A percentile compares a stretch with the other conserved stretches of the same genome.
Conservation (phyloP, 2,888 invertebrate species). For the Allolobophora icterica region DNA sequence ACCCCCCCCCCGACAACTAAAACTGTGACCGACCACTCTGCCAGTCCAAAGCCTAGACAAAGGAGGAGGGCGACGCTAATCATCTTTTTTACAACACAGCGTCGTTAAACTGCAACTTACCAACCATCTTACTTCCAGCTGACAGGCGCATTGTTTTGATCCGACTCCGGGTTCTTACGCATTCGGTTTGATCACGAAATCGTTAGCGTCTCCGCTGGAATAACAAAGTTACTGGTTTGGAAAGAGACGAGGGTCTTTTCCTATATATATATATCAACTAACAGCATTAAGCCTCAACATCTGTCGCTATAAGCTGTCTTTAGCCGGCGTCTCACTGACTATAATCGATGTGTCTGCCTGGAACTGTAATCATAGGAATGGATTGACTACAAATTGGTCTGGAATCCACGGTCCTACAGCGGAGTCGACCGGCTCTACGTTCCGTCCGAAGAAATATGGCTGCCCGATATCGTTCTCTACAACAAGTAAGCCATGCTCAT, state of each 20-base stretch:
- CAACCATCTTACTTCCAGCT: background rate
- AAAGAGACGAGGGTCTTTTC: background rate
- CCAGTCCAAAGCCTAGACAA: too few relatives aligned
- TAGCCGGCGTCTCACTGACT: background rate
- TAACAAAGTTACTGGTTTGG: background rate
- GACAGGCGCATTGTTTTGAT: background rate
- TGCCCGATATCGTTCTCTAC: slow-evolving; percentile 64
- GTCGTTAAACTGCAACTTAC: too few relatives aligned
- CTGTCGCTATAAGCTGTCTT: background rate
- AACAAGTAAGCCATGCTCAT: slow-evolving; percentile 58
- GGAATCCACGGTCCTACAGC: slow-evolving; percentile 93
- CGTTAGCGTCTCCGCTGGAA: background rate
- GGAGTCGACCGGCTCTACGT: slow-evolving; percentile 92
- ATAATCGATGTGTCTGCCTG: background rate
- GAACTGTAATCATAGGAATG: slow-evolving; percentile 51
- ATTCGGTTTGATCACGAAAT: background rate
- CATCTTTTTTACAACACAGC: too few relatives aligned
- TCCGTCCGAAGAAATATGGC: slow-evolving; percentile 77
- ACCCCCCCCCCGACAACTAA: too few relatives aligned
- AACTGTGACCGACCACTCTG: too few relatives aligned
- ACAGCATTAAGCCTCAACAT: background rate
- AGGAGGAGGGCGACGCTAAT: too few relatives aligned
- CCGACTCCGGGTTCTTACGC: background rate
- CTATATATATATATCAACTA: too few relatives aligned
- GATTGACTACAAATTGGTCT: slow-evolving; percentile 88